Evolutionary conservation across 1,140 invertebrate genomes (phyloP).

Genomic region (Lucilia sericata): DNA sequence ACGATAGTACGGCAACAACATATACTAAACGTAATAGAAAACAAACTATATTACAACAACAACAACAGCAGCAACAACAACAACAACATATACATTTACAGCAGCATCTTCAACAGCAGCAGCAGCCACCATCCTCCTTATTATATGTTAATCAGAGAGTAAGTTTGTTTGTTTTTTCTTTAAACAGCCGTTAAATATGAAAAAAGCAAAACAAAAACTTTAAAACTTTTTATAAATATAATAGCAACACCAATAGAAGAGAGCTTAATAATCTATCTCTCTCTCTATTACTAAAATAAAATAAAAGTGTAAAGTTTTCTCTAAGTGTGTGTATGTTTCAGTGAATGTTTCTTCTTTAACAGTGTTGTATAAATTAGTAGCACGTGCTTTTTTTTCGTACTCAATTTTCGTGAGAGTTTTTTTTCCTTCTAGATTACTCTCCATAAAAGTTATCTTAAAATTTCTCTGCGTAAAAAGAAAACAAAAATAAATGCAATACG

Average conservation of each 20-base stretch:
- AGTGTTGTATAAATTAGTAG: conserved; percentile 41
- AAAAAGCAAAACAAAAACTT: conserved; percentile 14
- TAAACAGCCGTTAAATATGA: neutral
- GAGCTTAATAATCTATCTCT: neutral
- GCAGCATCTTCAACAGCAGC: neutral
- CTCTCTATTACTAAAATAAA: too few species aligned
- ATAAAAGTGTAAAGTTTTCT: too few species aligned
- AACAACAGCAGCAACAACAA: conserved; percentile 1
- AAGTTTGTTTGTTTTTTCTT: conserved; percentile 10
- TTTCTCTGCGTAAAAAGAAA: neutral
- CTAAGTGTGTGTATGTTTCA: too few species aligned
- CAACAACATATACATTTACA: neutral
- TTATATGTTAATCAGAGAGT: conserved; percentile 28
- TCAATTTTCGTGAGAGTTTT: neutral
- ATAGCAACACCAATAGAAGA: neutral
- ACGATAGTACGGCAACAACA: conserved; percentile 14
- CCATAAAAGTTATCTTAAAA: neutral
- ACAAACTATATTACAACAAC: conserved; percentile 15
- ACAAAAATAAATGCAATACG: neutral
- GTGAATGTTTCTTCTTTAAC: neutral
- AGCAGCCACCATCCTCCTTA: neutral
- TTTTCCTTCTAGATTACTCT: neutral
- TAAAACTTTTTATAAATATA: too few species aligned
- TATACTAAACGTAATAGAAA: conserved; percentile 35
- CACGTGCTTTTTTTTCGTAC: conserved; percentile 38